Conservation (phyloP, 30 jellyfish, hydroid and myxozoan genomes). For the Hydra vulgaris region DNA sequence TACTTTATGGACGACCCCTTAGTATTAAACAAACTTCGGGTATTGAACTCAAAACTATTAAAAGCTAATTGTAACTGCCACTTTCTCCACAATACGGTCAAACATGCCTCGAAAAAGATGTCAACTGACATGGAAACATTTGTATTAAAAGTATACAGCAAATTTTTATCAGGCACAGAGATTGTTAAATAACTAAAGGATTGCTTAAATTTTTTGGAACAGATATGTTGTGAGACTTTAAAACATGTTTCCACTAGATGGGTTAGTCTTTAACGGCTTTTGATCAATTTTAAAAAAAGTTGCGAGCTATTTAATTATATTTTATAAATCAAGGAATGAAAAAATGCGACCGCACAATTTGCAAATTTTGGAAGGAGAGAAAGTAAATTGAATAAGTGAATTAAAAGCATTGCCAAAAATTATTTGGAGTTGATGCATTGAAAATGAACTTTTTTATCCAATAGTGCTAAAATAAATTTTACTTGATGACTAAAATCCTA, state of each 20-base stretch:
- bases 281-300: background rate
- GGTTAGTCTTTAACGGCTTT: background rate
- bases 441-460: no score
- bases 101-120: background rate
- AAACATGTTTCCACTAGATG: background rate
- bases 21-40: background rate
- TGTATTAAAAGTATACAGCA: background rate
- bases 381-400: background rate
- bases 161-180: background rate
- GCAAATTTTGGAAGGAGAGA: background rate
- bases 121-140: background rate
- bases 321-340: background rate
- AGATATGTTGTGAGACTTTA: background rate
- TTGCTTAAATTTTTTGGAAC: background rate
- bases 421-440: background rate
- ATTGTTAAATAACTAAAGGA: background rate
- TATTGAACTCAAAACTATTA: background rate
- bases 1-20: no score
- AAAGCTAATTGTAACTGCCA: background rate
- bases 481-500: no score
- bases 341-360: background rate
- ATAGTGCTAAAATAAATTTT: no score
- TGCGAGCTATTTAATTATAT: background rate
- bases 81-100: background rate
- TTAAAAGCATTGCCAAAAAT: background rate